Percentiles rank a stretch among this genome's conserved stretches.
These are phyloP conservation scores for Cephalopholis sonnerati DNA, from an alignment of 2,113 vertebrate genomes.

Conservation along the genomic window DNA sequence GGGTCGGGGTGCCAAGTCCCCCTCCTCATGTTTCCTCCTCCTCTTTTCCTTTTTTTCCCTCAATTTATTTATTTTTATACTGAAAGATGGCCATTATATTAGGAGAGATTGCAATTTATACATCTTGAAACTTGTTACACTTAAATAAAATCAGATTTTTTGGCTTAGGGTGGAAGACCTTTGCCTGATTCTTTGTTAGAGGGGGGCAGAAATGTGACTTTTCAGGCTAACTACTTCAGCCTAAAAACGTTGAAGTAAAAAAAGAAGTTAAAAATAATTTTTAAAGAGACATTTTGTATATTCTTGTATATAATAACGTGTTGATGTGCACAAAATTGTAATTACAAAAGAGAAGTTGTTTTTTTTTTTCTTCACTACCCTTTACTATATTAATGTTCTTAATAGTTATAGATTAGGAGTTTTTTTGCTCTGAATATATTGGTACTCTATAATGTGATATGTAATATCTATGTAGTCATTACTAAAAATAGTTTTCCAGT, in stretches of 20 bases:
- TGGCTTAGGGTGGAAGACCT: neutral
- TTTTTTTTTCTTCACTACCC: no score
- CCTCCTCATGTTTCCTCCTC: constrained; percentile 42
- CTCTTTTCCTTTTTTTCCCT: constrained; percentile 17
- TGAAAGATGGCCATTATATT: neutral
- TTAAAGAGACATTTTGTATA: neutral
- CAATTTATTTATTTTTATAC: constrained; percentile 26
- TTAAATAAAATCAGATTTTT: neutral
- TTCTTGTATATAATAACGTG: neutral
- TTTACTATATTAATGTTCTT: no score
- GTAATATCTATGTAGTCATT: neutral
- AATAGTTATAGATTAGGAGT: no score
- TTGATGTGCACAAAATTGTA: neutral
- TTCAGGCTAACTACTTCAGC: neutral
- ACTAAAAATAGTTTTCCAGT: neutral
- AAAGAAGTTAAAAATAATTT: neutral
- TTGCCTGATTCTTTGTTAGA: no score
- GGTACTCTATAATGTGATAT: neutral
- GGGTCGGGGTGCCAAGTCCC: constrained; percentile 79
- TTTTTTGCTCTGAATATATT: neutral
- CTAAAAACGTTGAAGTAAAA: neutral
- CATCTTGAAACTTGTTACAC: neutral
- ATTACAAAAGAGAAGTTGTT: no score
- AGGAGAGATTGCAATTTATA: neutral
- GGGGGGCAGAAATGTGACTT: neutral